Evolutionary conservation across 2,888 invertebrate genomes (phyloP), one percentile per base, ranked within the genome.

Genomic region (Entomobrya proxima): DNA sequence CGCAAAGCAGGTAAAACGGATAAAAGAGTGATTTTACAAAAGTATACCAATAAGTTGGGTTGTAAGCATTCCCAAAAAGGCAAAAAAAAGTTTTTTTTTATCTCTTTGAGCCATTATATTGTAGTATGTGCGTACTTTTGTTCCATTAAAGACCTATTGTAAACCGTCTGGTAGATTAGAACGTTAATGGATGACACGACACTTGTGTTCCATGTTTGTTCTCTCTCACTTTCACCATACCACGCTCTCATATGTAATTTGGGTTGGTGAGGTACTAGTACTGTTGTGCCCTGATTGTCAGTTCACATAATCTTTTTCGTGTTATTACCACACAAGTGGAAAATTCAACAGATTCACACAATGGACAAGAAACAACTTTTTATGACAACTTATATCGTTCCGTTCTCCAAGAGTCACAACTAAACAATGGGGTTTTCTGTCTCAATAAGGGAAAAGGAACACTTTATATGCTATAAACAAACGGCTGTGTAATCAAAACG

Each of bases 131-230:
- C 47, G 44, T 69, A 44, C 18, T 13, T 32, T 72, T 72, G 47
- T 72, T 50, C 47, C 44, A 72, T 72, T 72, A 50, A 72, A 72
- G 40, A 30, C 15, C 72, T 72, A 72, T 72, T 67, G n/a, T 47
- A 47, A 44, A 47, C 15, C 30, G 47, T 72, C 72, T 44, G 30
- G 15, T 44, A 61, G 44, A 61, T 40, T 55, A 44, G 35, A 32
- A 77, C 61, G 50, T 76, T 76, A 83, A 83, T 83, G 76, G 76
- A 55, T 52, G 83, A 76, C 83, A 76, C 40, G 69, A 76, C 75
- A 83, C 74, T 83, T 55, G 80, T 83, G 67, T 18, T 47, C 55
- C 37, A 21, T 76, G 47, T 83, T 67, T 21, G 35, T 35, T 21
- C 37, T 35, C 52, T 27, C 13, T 72, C 72, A 40, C 74, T 13